Base-by-base conservation (phyloP, 2,888 invertebrate species). In the Diarsia brunnea region DNA sequence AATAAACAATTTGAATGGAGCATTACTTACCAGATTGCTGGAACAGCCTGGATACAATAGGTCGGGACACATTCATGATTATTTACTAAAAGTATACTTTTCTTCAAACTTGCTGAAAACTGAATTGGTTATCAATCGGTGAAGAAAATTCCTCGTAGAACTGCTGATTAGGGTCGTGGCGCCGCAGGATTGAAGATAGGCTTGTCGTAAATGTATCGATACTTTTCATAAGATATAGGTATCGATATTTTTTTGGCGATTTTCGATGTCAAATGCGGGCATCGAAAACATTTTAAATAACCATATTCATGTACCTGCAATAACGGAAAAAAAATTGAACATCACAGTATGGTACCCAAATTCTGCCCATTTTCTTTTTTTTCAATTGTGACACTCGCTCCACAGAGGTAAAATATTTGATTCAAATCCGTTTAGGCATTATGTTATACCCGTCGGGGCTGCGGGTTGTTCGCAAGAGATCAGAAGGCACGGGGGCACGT, bases 41-140 rank as follows among this genome's bases (percentile, higher is more conserved):
- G 81, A 95, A 87, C 55, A 95, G 89, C 68, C 96, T 92, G 69
- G 95, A 94, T 60, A 95, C 86, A 78, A 94, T 87, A 53, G 93
- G 91, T 58, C 96, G 92, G 71, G 95, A 90, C 69, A 91, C 90
- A 78, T 92, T 90, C 96, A 95, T 96, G 84, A 88, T 93, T 64
- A 45, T 47, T 49, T 61, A 19, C 1, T 21, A 43, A n/a, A 1
- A 10, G 53, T 49, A 43, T 12, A 19, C 47, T 69, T 65, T 58
- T 55, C 53, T 43, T 43, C 14, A 49, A 79, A 68, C 24, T 51
- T 24, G n/a, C n/a, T 73, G n/a, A 27, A 55, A 80, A 31, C 53
- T 49, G 43, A 80, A 63, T 21, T n/a, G 24, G 1, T n/a, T 58
- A 58, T 21, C 60, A 78, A 19, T 16, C 60, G n/a, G 2, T 27